These are phyloP conservation scores for Cephalophus harveyi DNA, from an alignment of 2,113 vertebrate genomes.

Conservation along the genomic window DNA sequence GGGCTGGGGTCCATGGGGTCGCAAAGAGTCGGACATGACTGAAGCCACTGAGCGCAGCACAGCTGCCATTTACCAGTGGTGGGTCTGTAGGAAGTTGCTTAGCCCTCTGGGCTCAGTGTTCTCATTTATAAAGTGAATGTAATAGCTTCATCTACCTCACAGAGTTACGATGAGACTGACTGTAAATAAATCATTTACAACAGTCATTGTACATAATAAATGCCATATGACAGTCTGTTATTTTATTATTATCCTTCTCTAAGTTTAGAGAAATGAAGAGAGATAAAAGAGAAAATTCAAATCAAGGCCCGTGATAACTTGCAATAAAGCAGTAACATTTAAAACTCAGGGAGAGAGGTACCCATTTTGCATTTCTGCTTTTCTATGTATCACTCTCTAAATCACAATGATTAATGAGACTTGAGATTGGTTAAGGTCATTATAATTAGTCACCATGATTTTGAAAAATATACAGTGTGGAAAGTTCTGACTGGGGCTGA, in stretches of 20 bases:
- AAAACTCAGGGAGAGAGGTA: background rate
- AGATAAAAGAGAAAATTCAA: background rate
- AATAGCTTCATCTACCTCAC: background rate
- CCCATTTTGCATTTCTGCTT: background rate
- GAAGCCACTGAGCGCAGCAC: background rate
- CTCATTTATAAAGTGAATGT: background rate
- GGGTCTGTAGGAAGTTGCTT: background rate
- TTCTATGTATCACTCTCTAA: slow-evolving; percentile 1
- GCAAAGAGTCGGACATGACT: background rate
- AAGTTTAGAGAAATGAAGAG: background rate
- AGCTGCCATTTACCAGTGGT: background rate
- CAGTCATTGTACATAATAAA: background rate
- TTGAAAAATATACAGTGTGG: slow-evolving; percentile 10
- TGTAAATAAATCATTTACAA: background rate
- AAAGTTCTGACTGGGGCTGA: slow-evolving; percentile 28
- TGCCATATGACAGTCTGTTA: background rate
- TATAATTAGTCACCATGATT: slow-evolving; percentile 43
- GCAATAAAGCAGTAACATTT: background rate
- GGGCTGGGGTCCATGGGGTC: background rate
- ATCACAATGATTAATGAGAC: slow-evolving; percentile 25
- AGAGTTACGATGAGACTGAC: background rate
- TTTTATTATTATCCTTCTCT: background rate
- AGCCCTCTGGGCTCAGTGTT: background rate
- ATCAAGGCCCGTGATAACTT: background rate
- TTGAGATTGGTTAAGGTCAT: slow-evolving; percentile 10